These are phyloP conservation scores for Oreochromis mossambicus DNA, from an alignment of 2,797 vertebrate species.

Conservation along the genomic window DNA sequence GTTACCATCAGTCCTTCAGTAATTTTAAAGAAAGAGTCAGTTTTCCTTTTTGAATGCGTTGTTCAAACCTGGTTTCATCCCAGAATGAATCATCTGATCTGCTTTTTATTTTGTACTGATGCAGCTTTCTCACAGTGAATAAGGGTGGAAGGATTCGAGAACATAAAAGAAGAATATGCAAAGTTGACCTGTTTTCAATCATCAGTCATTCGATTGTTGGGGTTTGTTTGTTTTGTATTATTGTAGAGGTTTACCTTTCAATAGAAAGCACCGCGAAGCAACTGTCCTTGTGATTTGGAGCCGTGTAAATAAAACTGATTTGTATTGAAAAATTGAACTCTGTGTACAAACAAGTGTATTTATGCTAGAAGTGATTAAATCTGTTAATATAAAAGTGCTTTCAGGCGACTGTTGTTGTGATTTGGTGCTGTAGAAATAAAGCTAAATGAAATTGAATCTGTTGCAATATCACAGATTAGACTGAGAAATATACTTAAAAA, in stretches of 20 bases:
- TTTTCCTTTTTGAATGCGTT: background rate
- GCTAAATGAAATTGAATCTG: background rate
- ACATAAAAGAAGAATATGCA: background rate
- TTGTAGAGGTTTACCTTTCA: background rate
- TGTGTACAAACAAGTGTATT: background rate
- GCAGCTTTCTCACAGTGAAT: background rate
- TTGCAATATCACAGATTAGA: background rate
- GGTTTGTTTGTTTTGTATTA: background rate
- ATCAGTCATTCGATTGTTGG: background rate
- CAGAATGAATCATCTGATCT: background rate
- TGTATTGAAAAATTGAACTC: background rate
- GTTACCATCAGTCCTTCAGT: background rate
- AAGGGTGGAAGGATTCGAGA: background rate
- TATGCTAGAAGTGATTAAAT: background rate
- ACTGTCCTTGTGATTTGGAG: background rate
- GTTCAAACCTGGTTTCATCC: background rate
- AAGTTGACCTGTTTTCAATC: background rate
- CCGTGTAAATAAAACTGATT: background rate
- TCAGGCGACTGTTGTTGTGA: background rate
- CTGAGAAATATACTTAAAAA: background rate
- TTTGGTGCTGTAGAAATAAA: background rate
- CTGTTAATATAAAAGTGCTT: background rate
- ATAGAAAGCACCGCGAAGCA: background rate
- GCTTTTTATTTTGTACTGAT: background rate
- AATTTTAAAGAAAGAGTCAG: background rate